Conservation (phyloP, 2,888 invertebrate genomes). For the Erebia palarica region DNA sequence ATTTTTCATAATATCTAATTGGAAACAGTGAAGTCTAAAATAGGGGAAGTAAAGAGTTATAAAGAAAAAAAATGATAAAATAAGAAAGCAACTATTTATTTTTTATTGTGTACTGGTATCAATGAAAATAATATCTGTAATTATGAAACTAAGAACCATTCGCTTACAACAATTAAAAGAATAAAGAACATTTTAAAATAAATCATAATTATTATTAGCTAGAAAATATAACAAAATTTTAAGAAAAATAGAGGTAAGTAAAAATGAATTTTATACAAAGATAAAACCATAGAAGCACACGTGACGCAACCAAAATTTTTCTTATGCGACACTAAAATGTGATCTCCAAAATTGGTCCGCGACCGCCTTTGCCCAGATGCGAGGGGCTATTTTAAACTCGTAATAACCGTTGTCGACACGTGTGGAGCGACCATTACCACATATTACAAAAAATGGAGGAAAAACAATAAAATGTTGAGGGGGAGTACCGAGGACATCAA, state of each 20-base stretch:
- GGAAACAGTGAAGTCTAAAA: neutral
- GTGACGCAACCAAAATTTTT: constrained; percentile 34
- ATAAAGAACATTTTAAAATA: too few species aligned
- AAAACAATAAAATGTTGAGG: constrained; percentile 74
- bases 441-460: constrained; percentile 80
- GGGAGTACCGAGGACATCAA: constrained; percentile 55
- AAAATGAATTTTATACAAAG: neutral
- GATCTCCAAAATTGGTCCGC: constrained; percentile 68
- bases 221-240: neutral
- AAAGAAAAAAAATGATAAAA: too few species aligned
- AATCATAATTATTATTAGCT: neutral
- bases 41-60: neutral
- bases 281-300: constrained; percentile 8
- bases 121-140: too few species aligned
- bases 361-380: constrained; percentile 57
- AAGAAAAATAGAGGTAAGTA: neutral
- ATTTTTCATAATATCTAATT: constrained; percentile 13
- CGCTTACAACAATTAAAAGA: too few species aligned
- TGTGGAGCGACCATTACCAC: constrained; percentile 80
- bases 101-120: too few species aligned
- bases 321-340: constrained; percentile 51
- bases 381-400: constrained; percentile 81
- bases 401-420: constrained; percentile 79
- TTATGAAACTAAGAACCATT: too few species aligned
- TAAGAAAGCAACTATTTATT: too few species aligned